Percentiles rank a stretch among this genome's conserved stretches.
phyloP scores from a whole-genome alignment of 2,888 invertebrate genomes.

The Yponomeuta evonymella region DNA sequence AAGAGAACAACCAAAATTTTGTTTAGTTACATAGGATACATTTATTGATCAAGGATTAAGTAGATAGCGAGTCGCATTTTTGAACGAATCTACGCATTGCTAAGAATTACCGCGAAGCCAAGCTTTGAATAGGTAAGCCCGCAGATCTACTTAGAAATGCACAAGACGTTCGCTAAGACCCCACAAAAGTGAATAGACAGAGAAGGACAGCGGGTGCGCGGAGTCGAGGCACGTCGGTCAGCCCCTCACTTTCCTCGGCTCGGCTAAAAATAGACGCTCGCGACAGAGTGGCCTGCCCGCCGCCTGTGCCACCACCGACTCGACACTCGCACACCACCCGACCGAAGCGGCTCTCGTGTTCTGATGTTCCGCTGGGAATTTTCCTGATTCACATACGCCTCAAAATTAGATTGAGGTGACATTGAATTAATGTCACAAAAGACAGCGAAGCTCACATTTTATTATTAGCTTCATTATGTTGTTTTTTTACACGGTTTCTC shows the following conservation, averaged over 20 bases:
- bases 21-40: too few species aligned
- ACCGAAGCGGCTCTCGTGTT: not conserved
- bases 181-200: slow-evolving; percentile 56
- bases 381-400: too few species aligned
- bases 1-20: too few species aligned
- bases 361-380: not conserved
- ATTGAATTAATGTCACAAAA: too few species aligned
- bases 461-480: too few species aligned
- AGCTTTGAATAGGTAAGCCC: slow-evolving; percentile 8
- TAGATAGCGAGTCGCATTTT: not conserved
- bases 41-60: too few species aligned
- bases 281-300: slow-evolving; percentile 26
- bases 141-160: slow-evolving; percentile 56
- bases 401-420: too few species aligned
- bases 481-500: too few species aligned
- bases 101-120: not conserved
- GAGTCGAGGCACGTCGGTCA: slow-evolving; percentile 43
- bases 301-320: not conserved
- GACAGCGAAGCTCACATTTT: too few species aligned
- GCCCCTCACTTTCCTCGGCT: slow-evolving; percentile 59
- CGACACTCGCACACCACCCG: not conserved
- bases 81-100: not conserved
- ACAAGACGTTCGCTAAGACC: slow-evolving; percentile 50
- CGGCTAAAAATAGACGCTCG: slow-evolving; percentile 71
- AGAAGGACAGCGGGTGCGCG: slow-evolving; percentile 44